Conservation (phyloP, 2,888 invertebrate genomes). For the Sicus ferrugineus region DNA sequence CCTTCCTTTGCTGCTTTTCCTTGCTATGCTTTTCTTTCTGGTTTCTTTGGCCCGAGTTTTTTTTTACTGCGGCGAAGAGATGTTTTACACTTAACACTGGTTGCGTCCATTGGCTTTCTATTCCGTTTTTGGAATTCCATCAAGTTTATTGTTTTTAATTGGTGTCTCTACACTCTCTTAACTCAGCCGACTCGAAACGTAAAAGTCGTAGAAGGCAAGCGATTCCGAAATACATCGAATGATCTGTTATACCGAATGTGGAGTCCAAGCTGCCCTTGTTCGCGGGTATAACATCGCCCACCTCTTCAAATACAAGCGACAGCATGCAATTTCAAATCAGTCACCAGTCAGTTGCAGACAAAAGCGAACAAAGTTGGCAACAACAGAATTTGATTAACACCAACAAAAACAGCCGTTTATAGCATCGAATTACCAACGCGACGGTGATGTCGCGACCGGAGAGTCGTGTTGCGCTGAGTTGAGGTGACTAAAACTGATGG, state of each 20-base stretch:
- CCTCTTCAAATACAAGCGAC: too few relatives aligned
- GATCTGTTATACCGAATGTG: too few relatives aligned
- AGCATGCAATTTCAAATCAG: background rate
- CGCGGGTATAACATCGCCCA: too few relatives aligned
- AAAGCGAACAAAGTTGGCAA: constrained; percentile 2
- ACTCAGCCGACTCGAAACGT: too few relatives aligned
- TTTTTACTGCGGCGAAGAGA: too few relatives aligned
- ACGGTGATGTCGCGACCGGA: background rate
- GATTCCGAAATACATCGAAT: too few relatives aligned
- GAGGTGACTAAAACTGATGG: background rate
- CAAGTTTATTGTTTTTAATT: too few relatives aligned
- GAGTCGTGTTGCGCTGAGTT: background rate
- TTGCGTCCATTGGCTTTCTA: background rate
- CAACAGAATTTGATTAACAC: background rate
- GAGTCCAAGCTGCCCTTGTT: too few relatives aligned
- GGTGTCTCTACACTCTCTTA: too few relatives aligned
- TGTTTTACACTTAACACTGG: background rate
- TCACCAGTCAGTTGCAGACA: background rate
- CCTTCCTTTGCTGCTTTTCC: background rate
- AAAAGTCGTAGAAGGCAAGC: too few relatives aligned
- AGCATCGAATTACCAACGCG: constrained; percentile 16
- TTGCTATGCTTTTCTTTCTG: too few relatives aligned
- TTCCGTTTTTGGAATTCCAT: background rate
- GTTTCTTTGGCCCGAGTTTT: too few relatives aligned
- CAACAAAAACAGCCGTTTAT: background rate